These are phyloP conservation scores for Chamaetylas fuelleborni DNA, from an alignment of 2,113 vertebrate species.

Conservation along the genomic window DNA sequence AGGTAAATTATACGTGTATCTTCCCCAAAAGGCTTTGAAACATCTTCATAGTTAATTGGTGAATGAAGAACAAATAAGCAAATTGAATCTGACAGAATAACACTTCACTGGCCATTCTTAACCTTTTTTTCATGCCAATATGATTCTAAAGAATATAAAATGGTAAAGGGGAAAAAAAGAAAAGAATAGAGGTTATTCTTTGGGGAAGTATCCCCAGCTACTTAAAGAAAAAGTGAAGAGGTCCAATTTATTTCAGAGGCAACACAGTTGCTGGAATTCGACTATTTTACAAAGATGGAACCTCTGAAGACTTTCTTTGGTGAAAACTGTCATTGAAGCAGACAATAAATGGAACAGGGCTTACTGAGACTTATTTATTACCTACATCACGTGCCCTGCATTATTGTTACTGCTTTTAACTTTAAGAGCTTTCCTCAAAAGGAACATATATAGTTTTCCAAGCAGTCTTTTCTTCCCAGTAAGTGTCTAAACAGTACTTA, in stretches of 20 bases:
- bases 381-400: background rate
- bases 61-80: background rate
- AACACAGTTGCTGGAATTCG: background rate
- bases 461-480: background rate
- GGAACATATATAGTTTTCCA: background rate
- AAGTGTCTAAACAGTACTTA: background rate
- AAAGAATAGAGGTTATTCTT: background rate
- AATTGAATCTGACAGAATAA: background rate
- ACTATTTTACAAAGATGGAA: background rate
- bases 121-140: background rate
- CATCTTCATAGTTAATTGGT: background rate
- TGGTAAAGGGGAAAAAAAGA: rapidly evolving
- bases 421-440: background rate
- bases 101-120: background rate
- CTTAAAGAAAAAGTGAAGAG: background rate
- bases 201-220: background rate
- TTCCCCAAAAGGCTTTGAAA: background rate
- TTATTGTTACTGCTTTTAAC: background rate
- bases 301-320: background rate
- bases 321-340: background rate
- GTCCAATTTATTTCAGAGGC: background rate
- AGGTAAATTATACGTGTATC: background rate
- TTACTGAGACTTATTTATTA: background rate
- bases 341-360: background rate
- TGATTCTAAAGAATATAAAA: background rate